A percentile compares a stretch with the other conserved stretches of the same genome.
phyloP scores from a whole-genome alignment of 2,888 invertebrate genomes.

The Drosophila siamana region DNA sequence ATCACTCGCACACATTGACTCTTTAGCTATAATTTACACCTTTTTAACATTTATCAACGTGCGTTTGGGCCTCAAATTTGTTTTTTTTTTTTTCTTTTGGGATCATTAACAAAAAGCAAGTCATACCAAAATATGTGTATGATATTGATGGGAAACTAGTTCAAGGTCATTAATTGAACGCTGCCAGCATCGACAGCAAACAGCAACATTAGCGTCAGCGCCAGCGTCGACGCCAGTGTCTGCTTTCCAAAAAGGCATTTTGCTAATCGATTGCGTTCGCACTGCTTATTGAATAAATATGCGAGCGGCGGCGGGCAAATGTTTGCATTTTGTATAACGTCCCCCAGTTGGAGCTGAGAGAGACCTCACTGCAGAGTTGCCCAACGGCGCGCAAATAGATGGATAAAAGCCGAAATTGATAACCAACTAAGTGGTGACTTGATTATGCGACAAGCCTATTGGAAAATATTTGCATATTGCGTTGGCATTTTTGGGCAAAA shows the following conservation, averaged over 20 bases:
- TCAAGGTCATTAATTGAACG: constrained; percentile 78
- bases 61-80: constrained; percentile 17
- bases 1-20: background rate
- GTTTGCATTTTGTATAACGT: constrained; percentile 61
- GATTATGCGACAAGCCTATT: constrained; percentile 52
- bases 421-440: constrained; percentile 51
- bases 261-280: constrained; percentile 64
- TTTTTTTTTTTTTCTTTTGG: constrained; percentile 19
- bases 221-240: constrained; percentile 14
- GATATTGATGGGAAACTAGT: constrained; percentile 68
- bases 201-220: background rate
- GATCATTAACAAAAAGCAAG: constrained; percentile 53
- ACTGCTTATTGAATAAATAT: constrained; percentile 51
- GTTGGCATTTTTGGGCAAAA: constrained; percentile 32
- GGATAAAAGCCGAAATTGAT: constrained; percentile 22
- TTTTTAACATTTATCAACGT: constrained; percentile 50
- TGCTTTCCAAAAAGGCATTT: constrained; percentile 55
- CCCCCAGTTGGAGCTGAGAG: constrained; percentile 1
- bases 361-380: constrained; percentile 33
- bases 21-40: constrained; percentile 48
- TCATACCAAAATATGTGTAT: constrained; percentile 33
- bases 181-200: constrained; percentile 27
- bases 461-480: constrained; percentile 60
- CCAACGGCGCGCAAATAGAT: constrained; percentile 49
- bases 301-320: constrained; percentile 44